A percentile compares a stretch with the other conserved stretches of the same genome.
Conservation (phyloP, 2,888 invertebrate species). For the Lycaena phlaeas region DNA sequence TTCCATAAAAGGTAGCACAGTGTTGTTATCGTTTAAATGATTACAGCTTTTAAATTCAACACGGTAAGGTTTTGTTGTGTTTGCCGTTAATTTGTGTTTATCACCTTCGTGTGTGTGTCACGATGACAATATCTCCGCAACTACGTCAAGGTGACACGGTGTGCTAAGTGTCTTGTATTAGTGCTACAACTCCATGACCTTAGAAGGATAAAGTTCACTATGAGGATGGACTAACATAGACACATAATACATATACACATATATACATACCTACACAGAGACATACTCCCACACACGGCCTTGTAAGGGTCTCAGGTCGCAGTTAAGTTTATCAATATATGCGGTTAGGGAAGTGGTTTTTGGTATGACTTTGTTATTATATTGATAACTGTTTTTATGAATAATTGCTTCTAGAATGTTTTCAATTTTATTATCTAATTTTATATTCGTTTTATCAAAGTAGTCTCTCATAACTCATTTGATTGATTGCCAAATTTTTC, state of each 20-base stretch:
- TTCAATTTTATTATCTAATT: too few relatives aligned
- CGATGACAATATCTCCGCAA: slow-evolving; percentile 44
- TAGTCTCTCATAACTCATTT: too few relatives aligned
- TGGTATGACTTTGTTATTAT: background rate
- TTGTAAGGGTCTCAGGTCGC: background rate
- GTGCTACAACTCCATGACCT: slow-evolving; percentile 68
- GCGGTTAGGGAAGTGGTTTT: background rate
- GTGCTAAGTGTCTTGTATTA: slow-evolving; percentile 65
- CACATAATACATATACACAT: background rate
- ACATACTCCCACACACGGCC: background rate
- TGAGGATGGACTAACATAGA: slow-evolving; percentile 33
- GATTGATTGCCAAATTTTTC: too few relatives aligned
- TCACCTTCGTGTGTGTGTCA: slow-evolving; percentile 1
- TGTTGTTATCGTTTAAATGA: slow-evolving; percentile 24
- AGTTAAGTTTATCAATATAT: background rate
- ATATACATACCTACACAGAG: background rate
- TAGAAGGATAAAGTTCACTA: slow-evolving; percentile 65
- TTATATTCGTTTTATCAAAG: too few relatives aligned
- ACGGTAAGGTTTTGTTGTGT: slow-evolving; percentile 28
- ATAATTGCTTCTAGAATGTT: too few relatives aligned
- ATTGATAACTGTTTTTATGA: too few relatives aligned
- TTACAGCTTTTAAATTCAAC: slow-evolving; percentile 27
- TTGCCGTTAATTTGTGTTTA: slow-evolving; percentile 8
- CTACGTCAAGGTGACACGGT: slow-evolving; percentile 62
- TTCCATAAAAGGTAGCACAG: slow-evolving; percentile 30